Evolutionary conservation across 2,113 vertebrate species (phyloP), one percentile per base, ranked within the genome.

Genomic region (Hepsetus odoe): DNA sequence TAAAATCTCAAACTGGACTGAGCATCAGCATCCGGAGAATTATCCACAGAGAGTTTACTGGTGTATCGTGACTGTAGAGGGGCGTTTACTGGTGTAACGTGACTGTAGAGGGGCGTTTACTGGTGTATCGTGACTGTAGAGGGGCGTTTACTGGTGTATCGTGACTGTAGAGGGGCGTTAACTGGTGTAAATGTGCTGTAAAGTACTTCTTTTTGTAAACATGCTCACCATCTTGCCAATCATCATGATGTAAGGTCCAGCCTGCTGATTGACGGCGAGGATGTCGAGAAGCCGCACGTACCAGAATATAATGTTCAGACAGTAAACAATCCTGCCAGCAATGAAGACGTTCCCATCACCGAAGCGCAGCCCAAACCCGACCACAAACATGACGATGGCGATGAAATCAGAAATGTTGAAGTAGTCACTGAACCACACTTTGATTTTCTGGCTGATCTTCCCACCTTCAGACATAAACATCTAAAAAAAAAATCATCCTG

Each of bases 291-390:
- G 95, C 79, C 97, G 90, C 90, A 99, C 98, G 86, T 98, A 99
- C 98, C 98, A 99, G 93, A 99, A 99, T 90, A 99, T 96, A 81
- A 99, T 99, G 88, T 99, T 98, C 72, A 99, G 94, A 91, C 98
- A 99, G 77, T 99, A 99, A 16, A 95, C 95, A 22, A 94, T 94
- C 89, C 98, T 95, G 82, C 98, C 98, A 64, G 94, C 91, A 67
- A 94, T 58, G 20, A 95, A 94, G 83, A 95, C 40, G 0, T 89
- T 79, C 22, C 88, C 93, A 71, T 91, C 85, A 78, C 92, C 95
- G 89, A 98, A 92, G 88, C 98, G 95, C 83, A 99, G 89, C 0
- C 95, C 96, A 84, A 97, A 99, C 67, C 97, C 98, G 1, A 99
- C 91, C 72, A 97, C 97, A 87, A 99, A 99, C 75, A 94, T 95